Percentiles rank a stretch among this genome's conserved stretches.
Conservation (phyloP, 2,113 vertebrate species). For the Prionailurus viverrinus region DNA sequence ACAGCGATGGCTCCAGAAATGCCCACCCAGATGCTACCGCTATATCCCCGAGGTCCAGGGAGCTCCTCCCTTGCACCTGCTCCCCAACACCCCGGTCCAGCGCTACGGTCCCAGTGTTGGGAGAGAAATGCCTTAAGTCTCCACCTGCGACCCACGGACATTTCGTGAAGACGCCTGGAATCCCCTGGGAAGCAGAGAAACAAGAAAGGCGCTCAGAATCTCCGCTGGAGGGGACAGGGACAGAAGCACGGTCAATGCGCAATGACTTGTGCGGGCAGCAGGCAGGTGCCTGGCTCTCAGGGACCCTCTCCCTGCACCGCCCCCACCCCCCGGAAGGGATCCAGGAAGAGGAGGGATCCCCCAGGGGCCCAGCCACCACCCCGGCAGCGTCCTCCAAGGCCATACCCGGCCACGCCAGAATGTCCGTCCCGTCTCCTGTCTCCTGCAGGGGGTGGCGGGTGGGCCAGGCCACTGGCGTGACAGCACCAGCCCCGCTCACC, state of each 20-base stretch:
- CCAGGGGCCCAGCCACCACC: neutral
- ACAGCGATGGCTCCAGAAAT: neutral
- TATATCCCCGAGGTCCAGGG: neutral
- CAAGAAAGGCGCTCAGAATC: neutral
- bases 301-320: neutral
- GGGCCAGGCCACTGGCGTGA: neutral
- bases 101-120: neutral
- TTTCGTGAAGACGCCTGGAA: fast-evolving
- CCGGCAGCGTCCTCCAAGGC: neutral
- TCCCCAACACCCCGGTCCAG: neutral
- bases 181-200: neutral
- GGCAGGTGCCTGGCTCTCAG: neutral
- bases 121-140: neutral
- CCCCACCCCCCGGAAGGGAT: too few species aligned
- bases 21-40: neutral
- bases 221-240: neutral
- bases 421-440: neutral
- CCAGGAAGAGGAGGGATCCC: neutral
- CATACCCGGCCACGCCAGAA: neutral
- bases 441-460: neutral
- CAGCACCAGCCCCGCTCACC: neutral
- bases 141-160: neutral
- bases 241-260: neutral
- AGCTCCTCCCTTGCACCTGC: neutral
- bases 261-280: fast-evolving